Conservation (phyloP, 2,888 invertebrate species). For the Scrobipalpa costella region DNA sequence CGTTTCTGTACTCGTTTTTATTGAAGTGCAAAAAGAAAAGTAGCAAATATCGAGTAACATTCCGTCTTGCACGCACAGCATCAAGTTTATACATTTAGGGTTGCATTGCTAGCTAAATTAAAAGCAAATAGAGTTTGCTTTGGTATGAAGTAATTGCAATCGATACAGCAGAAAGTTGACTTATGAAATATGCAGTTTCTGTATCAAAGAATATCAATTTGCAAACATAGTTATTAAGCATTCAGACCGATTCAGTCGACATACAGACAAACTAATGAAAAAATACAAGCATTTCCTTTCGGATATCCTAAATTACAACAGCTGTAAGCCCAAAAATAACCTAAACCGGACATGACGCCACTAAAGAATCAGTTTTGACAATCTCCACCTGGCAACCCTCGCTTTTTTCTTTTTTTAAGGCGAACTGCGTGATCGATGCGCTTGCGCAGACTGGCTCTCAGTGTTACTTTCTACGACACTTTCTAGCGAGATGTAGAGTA, state of each 20-base stretch:
- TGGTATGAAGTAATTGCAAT: neutral
- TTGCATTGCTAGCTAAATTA: slow-evolving; percentile 7
- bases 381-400: slow-evolving; percentile 15
- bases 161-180: neutral
- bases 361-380: slow-evolving; percentile 4
- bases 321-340: slow-evolving; percentile 6
- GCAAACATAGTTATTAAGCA: too few relatives aligned
- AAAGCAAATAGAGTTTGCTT: neutral
- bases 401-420: slow-evolving; percentile 26
- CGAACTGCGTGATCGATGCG: slow-evolving; percentile 67
- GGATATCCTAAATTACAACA: neutral
- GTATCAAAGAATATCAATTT: too few relatives aligned
- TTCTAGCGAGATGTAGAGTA: slow-evolving; percentile 81
- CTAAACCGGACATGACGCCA: neutral
- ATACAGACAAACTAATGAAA: too few relatives aligned
- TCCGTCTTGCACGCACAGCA: slow-evolving; percentile 29
- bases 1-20: slow-evolving; percentile 20
- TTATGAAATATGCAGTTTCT: too few relatives aligned
- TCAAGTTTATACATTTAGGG: slow-evolving; percentile 22
- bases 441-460: slow-evolving; percentile 67
- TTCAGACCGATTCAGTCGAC: too few relatives aligned
- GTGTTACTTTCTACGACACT: slow-evolving; percentile 81
- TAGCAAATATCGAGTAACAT: slow-evolving; percentile 39
- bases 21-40: slow-evolving; percentile 26
- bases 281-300: too few relatives aligned